These are phyloP conservation scores for Orius laevigatus DNA, from an alignment of 1,140 invertebrate species.

Conservation along the genomic window DNA sequence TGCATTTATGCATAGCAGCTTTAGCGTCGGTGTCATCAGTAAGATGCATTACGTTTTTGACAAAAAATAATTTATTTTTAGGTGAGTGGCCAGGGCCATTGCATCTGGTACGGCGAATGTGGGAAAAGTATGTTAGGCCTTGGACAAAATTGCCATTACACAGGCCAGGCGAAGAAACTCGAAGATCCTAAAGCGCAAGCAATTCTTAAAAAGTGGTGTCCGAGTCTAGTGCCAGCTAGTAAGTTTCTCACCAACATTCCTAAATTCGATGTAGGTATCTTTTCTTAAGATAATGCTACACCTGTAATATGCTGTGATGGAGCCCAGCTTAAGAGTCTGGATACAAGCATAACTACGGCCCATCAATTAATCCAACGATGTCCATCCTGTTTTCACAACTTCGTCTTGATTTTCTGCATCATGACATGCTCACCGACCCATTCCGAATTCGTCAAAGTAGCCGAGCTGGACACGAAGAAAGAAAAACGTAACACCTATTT, in stretches of 20 bases:
- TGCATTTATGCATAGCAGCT: too few relatives aligned
- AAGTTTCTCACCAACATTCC: too few relatives aligned
- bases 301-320: slow-evolving; percentile 48
- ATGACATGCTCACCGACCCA: slow-evolving; percentile 71
- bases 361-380: slow-evolving; percentile 55
- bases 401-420: slow-evolving; percentile 62
- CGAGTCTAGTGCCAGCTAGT: slow-evolving; percentile 32
- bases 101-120: slow-evolving; percentile 65
- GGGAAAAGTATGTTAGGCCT: slow-evolving; percentile 24
- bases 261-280: too few relatives aligned
- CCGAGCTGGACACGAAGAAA: slow-evolving; percentile 18
- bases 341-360: slow-evolving; percentile 42
- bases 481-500: too few relatives aligned
- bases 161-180: slow-evolving; percentile 48
- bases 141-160: slow-evolving; percentile 49
- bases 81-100: slow-evolving; percentile 23
- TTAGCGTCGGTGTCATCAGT: too few relatives aligned
- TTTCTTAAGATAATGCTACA: too few relatives aligned
- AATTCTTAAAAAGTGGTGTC: slow-evolving; percentile 47
- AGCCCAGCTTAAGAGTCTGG: slow-evolving; percentile 44
- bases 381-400: slow-evolving; percentile 71
- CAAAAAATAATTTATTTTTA: too few relatives aligned
- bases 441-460: slow-evolving; percentile 51
- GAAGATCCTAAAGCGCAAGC: slow-evolving; percentile 27
- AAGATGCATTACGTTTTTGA: too few relatives aligned